Conservation (phyloP, 2,113 vertebrate genomes). For the Sander vitreus region DNA sequence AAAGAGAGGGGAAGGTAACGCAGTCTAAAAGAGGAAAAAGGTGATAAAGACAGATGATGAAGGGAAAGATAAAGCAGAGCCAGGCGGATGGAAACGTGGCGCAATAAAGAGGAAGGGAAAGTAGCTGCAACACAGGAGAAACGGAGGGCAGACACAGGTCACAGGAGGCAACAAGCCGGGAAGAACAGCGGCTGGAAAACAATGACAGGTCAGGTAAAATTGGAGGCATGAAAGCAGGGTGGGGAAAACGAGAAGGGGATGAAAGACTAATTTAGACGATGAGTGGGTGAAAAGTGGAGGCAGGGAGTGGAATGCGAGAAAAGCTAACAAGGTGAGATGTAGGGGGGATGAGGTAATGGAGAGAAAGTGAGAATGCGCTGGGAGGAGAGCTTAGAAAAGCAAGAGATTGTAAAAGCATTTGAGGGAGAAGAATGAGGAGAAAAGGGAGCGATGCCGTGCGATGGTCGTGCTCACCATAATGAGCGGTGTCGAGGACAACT, state of each 20-base stretch:
- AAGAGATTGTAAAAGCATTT: slow-evolving; percentile 24
- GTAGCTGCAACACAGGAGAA: slow-evolving; percentile 32
- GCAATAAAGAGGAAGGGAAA: slow-evolving; percentile 33
- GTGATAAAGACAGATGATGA: slow-evolving; percentile 31
- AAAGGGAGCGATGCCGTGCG: slow-evolving; percentile 4
- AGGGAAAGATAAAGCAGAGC: slow-evolving; percentile 32
- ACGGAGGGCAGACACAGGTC: slow-evolving; percentile 57
- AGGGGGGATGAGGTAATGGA: neutral
- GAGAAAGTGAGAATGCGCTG: slow-evolving; percentile 9
- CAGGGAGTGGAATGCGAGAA: slow-evolving; percentile 29
- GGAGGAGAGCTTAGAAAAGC: slow-evolving; percentile 25
- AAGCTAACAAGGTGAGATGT: slow-evolving; percentile 41
- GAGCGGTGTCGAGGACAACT: slow-evolving; percentile 16
- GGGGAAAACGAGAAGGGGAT: slow-evolving; percentile 58
- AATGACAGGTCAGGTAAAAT: slow-evolving; percentile 35
- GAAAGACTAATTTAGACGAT: slow-evolving; percentile 57
- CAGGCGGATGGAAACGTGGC: slow-evolving; percentile 8
- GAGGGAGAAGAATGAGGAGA: slow-evolving; percentile 14
- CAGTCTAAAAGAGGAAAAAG: slow-evolving; percentile 25
- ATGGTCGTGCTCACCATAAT: slow-evolving; percentile 4
- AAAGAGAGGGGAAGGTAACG: neutral
- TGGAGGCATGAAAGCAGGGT: slow-evolving; percentile 39
- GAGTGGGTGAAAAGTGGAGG: slow-evolving; percentile 53
- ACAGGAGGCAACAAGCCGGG: slow-evolving; percentile 37
- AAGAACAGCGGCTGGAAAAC: slow-evolving; percentile 35